phyloP scores from a whole-genome alignment of 2,888 invertebrate species.

The Baronia brevicornis region DNA sequence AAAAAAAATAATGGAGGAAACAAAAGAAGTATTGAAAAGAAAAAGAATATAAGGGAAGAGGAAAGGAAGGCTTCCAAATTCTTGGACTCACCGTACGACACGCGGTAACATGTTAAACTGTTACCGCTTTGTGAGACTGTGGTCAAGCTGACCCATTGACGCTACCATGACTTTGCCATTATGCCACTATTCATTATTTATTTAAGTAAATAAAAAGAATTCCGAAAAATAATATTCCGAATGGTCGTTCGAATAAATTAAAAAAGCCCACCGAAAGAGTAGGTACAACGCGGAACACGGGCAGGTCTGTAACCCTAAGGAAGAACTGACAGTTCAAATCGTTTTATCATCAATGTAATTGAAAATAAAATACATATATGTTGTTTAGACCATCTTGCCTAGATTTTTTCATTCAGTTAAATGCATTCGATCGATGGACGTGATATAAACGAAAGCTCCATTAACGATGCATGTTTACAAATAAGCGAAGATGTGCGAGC shows the following conservation, averaged over 20 bases:
- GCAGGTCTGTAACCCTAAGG: constrained; percentile 11
- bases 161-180: too few relatives aligned
- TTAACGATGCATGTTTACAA: constrained; percentile 57
- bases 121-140: too few relatives aligned
- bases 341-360: constrained; percentile 1
- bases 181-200: too few relatives aligned
- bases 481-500: constrained; percentile 45
- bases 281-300: constrained; percentile 8
- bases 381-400: neutral
- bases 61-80: too few relatives aligned
- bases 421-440: constrained; percentile 53
- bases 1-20: too few relatives aligned
- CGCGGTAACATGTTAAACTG: too few relatives aligned
- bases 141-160: too few relatives aligned
- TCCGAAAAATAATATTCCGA: too few relatives aligned
- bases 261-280: neutral
- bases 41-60: too few relatives aligned
- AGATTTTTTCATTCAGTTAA: constrained; percentile 43
- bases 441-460: constrained; percentile 49
- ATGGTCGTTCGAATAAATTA: neutral
- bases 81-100: too few relatives aligned
- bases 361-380: neutral
- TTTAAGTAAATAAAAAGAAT: too few relatives aligned
- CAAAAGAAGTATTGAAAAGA: too few relatives aligned
- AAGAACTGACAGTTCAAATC: constrained; percentile 11